Conservation (phyloP, 2,797 vertebrate genomes). For the Pelodytes ibericus region DNA sequence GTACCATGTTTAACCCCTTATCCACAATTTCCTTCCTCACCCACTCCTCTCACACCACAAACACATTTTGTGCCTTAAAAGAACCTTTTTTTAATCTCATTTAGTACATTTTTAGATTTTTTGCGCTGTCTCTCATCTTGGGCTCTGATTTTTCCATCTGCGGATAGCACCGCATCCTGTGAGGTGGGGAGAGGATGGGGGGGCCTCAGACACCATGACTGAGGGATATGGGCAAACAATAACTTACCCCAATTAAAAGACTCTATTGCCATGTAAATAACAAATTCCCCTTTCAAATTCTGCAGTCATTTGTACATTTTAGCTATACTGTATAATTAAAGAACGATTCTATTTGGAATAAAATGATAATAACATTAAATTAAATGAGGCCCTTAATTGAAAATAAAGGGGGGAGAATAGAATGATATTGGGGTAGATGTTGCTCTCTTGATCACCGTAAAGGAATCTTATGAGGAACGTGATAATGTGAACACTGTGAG, state of each 20-base stretch:
- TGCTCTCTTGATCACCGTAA: no score
- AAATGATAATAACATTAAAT: no score
- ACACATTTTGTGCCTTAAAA: slow-evolving; percentile 40
- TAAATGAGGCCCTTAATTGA: no score
- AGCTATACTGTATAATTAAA: no score
- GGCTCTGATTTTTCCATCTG: slow-evolving; percentile 44
- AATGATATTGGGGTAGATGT: no score
- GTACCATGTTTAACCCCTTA: slow-evolving; percentile 22
- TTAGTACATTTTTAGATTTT: slow-evolving; percentile 43
- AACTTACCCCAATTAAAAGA: not conserved
- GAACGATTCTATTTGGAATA: no score
- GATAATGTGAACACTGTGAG: slow-evolving; percentile 15
- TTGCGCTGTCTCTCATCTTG: slow-evolving; percentile 30
- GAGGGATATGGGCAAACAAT: not conserved
- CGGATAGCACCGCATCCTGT: slow-evolving; percentile 39
- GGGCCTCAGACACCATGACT: slow-evolving; percentile 8
- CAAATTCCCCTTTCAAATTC: no score
- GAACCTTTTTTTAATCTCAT: slow-evolving; percentile 33
- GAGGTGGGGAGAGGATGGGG: slow-evolving; percentile 24
- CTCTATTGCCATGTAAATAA: no score
- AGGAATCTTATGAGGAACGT: slow-evolving; percentile 5
- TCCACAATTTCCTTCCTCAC: slow-evolving; percentile 31
- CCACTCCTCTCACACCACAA: slow-evolving; percentile 36
- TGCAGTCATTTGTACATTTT: no score
- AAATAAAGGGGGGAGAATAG: no score